Percentiles rank a stretch among this genome's conserved stretches.
These are phyloP conservation scores for Poecilia wingei DNA, from an alignment of 2,797 vertebrate genomes.

Conservation along the genomic window DNA sequence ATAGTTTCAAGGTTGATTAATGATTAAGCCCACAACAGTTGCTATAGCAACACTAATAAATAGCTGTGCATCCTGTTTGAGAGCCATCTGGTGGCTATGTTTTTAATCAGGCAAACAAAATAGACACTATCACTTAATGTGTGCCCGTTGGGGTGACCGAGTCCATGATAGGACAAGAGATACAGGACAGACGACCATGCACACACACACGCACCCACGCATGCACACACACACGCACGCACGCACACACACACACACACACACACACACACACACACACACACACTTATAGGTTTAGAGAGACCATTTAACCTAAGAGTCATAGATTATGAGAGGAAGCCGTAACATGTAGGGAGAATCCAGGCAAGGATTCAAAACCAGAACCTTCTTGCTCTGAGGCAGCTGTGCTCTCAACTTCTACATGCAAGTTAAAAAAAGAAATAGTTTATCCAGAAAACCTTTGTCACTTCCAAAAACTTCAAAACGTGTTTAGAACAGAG, in stretches of 20 bases:
- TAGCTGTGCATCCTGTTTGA: background rate
- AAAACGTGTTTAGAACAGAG: background rate
- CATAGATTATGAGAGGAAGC: background rate
- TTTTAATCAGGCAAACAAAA: slow-evolving; percentile 1
- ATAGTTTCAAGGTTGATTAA: background rate
- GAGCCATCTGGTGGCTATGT: background rate
- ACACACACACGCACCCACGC: background rate
- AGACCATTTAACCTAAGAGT: background rate
- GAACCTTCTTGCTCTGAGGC: background rate
- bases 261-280: no score
- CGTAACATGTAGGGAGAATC: background rate
- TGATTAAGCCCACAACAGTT: background rate
- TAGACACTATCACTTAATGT: background rate
- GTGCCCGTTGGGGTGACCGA: background rate
- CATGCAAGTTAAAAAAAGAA: background rate
- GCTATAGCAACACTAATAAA: background rate
- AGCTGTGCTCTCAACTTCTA: background rate
- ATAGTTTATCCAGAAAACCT: background rate
- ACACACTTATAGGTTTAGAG: background rate
- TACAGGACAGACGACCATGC: background rate
- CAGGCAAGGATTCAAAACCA: background rate
- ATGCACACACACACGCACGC: no score
- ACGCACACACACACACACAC: no score
- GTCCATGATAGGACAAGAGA: background rate
- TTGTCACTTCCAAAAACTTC: background rate